phyloP scores from a whole-genome alignment of 2,888 invertebrate species.

The Seira ritae region DNA sequence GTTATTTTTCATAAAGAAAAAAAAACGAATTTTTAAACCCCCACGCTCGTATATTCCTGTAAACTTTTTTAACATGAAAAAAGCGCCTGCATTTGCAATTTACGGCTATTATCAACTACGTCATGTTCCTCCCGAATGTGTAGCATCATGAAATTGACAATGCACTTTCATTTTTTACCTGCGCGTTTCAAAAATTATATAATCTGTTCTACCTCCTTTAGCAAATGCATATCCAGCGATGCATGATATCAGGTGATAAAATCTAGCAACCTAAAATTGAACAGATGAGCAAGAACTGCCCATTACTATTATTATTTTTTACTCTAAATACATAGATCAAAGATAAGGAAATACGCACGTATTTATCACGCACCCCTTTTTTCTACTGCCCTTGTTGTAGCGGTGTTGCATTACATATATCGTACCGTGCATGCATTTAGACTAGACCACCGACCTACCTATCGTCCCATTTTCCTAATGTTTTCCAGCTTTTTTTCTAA shows the following conservation, averaged over 20 bases:
- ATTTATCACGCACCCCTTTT: constrained; percentile 3
- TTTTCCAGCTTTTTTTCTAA: constrained; percentile 1
- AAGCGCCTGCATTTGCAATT: too few species aligned
- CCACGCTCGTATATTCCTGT: too few species aligned
- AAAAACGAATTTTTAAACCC: too few species aligned
- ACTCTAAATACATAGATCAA: constrained; percentile 24
- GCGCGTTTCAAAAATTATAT: not conserved
- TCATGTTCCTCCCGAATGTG: too few species aligned
- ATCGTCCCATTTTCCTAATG: not conserved
- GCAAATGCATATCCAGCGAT: constrained; percentile 23
- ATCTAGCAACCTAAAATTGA: constrained; percentile 56
- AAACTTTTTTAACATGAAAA: too few species aligned
- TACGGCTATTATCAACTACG: too few species aligned
- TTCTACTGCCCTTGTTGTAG: not conserved
- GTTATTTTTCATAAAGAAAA: too few species aligned
- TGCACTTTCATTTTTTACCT: not conserved
- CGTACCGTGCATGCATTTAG: not conserved
- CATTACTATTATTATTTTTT: constrained; percentile 36
- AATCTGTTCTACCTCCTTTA: too few species aligned
- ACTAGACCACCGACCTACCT: too few species aligned
- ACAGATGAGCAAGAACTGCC: constrained; percentile 63
- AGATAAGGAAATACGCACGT: constrained; percentile 33
- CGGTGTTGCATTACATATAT: too few species aligned
- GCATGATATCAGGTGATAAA: constrained; percentile 66
- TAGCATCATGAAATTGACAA: too few species aligned